These are phyloP conservation scores for Helicoverpa armigera DNA, from an alignment of 1,140 invertebrate species.

Conservation along the genomic window DNA sequence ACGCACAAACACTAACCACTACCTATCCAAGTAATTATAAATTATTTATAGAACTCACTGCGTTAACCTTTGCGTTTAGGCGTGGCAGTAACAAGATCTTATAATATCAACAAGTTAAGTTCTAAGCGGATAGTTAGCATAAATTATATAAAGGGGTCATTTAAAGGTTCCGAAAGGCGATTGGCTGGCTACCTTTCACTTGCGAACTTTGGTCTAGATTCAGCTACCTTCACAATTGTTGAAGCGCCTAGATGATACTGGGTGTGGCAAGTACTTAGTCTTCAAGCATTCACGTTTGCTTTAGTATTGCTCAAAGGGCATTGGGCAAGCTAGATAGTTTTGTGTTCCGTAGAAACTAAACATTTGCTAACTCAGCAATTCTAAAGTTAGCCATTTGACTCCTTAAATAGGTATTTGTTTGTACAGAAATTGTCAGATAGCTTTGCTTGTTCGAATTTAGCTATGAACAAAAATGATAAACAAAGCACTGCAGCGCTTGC, in stretches of 20 bases:
- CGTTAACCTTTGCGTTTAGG: constrained; percentile 5
- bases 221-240: constrained; percentile 2
- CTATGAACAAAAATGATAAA: too few relatives aligned
- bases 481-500: too few relatives aligned
- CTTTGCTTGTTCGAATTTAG: too few relatives aligned
- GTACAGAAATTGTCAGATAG: too few relatives aligned
- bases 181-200: constrained; percentile 16
- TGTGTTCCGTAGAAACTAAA: too few relatives aligned
- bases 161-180: background rate
- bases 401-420: too few relatives aligned
- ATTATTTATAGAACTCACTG: background rate
- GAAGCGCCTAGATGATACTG: background rate
- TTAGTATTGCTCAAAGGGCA: too few relatives aligned
- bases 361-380: too few relatives aligned
- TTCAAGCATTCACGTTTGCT: background rate
- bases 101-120: constrained; percentile 11
- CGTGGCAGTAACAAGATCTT: background rate
- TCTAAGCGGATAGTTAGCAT: constrained; percentile 14
- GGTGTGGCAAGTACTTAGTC: background rate
- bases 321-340: too few relatives aligned
- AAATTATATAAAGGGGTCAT: background rate
- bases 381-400: too few relatives aligned
- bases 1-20: background rate
- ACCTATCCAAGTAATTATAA: background rate
- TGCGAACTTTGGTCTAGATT: constrained; percentile 7